These are phyloP conservation scores for Parotia lawesii DNA, from an alignment of 2,113 vertebrate genomes.

Conservation along the genomic window DNA sequence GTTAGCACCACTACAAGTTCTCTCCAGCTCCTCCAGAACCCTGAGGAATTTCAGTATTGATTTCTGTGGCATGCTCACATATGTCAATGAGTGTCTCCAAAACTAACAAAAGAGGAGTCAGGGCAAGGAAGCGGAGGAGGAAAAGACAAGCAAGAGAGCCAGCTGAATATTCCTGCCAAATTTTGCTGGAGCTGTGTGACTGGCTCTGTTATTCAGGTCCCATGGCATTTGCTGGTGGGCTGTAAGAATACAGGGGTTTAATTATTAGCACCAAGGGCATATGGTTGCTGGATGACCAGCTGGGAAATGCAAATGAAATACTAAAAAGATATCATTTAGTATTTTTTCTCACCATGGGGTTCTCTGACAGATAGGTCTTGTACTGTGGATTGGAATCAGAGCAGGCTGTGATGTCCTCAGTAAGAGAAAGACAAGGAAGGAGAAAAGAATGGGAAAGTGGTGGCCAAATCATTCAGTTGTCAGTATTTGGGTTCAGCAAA, in stretches of 20 bases:
- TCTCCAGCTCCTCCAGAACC: background rate
- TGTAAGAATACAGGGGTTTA: background rate
- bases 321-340: background rate
- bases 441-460: background rate
- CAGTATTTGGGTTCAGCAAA: background rate
- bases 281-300: background rate
- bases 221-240: constrained; percentile 2
- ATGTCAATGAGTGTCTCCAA: constrained; percentile 36
- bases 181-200: constrained; percentile 6
- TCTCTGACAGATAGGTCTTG: background rate
- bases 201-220: constrained; percentile 2
- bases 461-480: background rate
- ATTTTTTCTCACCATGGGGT: background rate
- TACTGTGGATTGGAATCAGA: background rate
- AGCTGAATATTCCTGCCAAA: background rate
- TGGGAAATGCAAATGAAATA: background rate
- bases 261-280: background rate
- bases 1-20: background rate
- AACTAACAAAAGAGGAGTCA: constrained; percentile 46
- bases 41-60: background rate
- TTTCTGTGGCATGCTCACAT: background rate
- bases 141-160: background rate
- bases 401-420: background rate
- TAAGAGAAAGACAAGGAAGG: background rate
- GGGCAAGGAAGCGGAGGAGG: background rate